Conservation (phyloP, 1,140 invertebrate species). For the Mycetomoellerius zeteki region DNA sequence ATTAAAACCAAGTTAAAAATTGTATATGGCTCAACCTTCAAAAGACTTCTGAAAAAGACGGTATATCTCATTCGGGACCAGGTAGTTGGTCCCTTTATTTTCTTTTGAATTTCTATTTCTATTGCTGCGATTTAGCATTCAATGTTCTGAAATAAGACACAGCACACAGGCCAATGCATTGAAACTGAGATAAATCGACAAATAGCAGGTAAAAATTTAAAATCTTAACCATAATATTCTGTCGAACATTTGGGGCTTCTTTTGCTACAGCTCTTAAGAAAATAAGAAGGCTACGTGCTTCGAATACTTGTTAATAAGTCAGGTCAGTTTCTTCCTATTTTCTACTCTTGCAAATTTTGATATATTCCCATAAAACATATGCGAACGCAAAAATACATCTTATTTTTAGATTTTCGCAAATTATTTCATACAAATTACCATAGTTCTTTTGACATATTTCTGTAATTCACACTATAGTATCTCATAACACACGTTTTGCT, state of each 20-base stretch:
- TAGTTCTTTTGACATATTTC: background rate
- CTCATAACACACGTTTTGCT: background rate
- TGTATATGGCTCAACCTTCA: background rate
- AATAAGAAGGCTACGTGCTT: background rate
- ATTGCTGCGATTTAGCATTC: background rate
- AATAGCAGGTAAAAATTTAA: background rate
- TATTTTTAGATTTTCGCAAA: background rate
- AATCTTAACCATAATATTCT: background rate
- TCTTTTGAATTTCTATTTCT: background rate
- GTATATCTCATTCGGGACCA: background rate
- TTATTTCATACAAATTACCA: slow-evolving; percentile 1
- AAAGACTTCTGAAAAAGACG: background rate
- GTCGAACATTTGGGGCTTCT: background rate
- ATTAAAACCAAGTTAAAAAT: slow-evolving; percentile 10
- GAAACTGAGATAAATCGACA: background rate
- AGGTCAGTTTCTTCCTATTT: background rate
- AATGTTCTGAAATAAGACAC: background rate
- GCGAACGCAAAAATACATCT: background rate
- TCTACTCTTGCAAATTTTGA: background rate
- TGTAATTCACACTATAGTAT: background rate
- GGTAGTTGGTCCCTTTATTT: background rate
- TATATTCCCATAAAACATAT: background rate
- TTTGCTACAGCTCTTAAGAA: background rate
- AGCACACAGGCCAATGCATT: background rate
- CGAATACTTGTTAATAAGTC: background rate